Evolutionary conservation across 2,113 vertebrate species (phyloP).

Genomic region (Gymnorhina tibicen): DNA sequence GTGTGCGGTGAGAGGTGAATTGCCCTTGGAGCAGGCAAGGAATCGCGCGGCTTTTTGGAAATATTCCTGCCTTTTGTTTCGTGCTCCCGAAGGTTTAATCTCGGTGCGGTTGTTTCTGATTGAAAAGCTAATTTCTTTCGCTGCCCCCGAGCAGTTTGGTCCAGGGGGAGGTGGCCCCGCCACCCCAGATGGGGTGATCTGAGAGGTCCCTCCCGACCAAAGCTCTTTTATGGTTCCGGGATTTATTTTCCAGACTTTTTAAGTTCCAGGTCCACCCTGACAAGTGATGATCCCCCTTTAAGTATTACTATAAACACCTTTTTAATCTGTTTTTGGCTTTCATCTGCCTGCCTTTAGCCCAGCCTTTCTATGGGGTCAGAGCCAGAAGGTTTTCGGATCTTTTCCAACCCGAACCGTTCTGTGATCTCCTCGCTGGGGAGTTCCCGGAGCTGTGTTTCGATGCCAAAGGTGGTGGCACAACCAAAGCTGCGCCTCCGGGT

Average conservation of each 20-base stretch:
- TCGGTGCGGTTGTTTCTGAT: accelerated
- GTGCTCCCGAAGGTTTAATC: background rate
- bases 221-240: background rate
- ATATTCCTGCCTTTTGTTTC: background rate
- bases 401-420: background rate
- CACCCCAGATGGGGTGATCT: background rate
- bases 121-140: accelerated
- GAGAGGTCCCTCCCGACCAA: background rate
- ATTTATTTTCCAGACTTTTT: background rate
- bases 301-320: background rate
- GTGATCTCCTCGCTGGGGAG: background rate
- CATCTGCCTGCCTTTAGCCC: background rate
- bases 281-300: background rate
- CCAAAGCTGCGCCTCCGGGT: background rate
- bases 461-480: background rate
- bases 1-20: background rate
- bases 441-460: background rate
- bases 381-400: background rate
- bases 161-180: background rate
- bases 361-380: background rate
- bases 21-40: background rate
- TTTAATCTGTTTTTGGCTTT: background rate
- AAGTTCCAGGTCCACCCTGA: background rate
- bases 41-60: background rate
- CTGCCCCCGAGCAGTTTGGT: background rate